These are phyloP conservation scores for Avahi laniger DNA, from an alignment of 2,797 vertebrate genomes.

Conservation along the genomic window DNA sequence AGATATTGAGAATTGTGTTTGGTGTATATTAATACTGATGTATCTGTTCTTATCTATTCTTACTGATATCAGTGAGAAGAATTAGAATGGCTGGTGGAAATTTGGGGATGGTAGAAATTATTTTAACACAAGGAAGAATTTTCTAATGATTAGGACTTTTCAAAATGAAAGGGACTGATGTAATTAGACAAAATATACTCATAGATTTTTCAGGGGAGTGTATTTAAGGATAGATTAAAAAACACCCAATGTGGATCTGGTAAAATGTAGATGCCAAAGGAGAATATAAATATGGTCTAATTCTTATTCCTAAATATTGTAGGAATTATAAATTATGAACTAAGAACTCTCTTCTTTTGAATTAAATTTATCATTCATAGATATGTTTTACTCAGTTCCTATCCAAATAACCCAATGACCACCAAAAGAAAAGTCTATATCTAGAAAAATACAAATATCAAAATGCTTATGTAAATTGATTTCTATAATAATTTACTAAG, in stretches of 20 bases:
- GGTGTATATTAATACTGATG: background rate
- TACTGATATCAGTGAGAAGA: background rate
- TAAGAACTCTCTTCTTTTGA: background rate
- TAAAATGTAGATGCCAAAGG: background rate
- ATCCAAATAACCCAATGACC: background rate
- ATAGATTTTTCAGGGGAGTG: background rate
- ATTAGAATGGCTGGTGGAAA: background rate
- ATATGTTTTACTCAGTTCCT: background rate
- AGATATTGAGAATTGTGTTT: background rate
- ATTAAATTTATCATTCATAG: background rate
- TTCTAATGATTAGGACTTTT: slow-evolving; percentile 3
- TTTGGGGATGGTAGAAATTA: background rate
- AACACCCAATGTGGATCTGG: background rate
- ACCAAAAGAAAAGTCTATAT: background rate
- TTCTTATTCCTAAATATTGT: background rate
- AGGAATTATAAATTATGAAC: background rate
- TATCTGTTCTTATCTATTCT: background rate
- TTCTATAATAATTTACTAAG: background rate
- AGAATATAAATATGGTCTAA: background rate
- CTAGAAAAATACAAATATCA: background rate
- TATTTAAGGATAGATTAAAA: slow-evolving; percentile 23
- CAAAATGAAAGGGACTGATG: background rate
- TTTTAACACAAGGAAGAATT: slow-evolving; percentile 2
- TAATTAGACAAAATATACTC: background rate
- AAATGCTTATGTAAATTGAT: background rate